These are phyloP conservation scores for Dicerorhinus sumatrensis DNA, from an alignment of 2,113 vertebrate genomes.

Conservation along the genomic window DNA sequence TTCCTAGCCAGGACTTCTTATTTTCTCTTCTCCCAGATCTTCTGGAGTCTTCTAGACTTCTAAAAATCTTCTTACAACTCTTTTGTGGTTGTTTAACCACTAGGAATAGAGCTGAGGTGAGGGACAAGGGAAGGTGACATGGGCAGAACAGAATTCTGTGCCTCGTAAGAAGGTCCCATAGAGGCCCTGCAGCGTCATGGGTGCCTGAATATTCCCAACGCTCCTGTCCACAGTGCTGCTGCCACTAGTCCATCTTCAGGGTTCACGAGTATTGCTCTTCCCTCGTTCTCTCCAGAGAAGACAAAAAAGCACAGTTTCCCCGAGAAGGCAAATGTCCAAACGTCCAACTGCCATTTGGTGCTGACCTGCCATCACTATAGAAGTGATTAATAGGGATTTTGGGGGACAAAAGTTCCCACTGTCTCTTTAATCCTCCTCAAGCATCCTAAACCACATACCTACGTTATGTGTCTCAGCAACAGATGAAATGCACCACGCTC, in stretches of 20 bases:
- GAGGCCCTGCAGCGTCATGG: fast-evolving
- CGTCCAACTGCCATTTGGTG: neutral
- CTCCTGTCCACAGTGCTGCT: neutral
- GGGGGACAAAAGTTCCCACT: neutral
- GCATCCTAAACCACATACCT: neutral
- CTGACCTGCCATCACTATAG: neutral
- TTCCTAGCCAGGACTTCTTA: neutral
- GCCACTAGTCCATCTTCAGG: no score
- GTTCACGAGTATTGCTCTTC: neutral
- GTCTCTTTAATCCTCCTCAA: neutral
- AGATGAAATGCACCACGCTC: neutral
- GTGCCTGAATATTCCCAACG: fast-evolving
- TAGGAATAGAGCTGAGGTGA: neutral
- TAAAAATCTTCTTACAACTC: neutral
- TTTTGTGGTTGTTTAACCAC: neutral
- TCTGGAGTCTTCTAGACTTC: neutral
- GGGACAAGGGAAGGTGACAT: neutral
- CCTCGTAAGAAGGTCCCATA: neutral
- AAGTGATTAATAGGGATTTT: neutral
- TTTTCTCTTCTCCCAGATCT: neutral
- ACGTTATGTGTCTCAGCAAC: neutral
- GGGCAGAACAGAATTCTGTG: neutral
- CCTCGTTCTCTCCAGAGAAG: neutral
- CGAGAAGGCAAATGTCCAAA: neutral
- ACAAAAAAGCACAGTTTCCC: neutral